Evolutionary conservation across 1,140 invertebrate genomes (phyloP).

Genomic region (Cotesia typhae): DNA sequence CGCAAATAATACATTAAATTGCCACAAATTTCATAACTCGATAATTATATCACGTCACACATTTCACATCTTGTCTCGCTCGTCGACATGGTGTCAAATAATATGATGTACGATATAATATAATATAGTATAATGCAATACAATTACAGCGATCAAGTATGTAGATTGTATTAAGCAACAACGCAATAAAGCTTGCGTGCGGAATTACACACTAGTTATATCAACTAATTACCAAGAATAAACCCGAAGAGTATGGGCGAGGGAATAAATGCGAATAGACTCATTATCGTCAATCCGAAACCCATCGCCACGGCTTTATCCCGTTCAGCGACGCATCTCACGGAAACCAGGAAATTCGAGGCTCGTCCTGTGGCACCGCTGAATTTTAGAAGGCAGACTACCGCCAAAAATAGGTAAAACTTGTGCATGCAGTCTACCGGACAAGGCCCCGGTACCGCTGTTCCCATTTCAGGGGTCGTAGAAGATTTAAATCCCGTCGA

Average conservation of each 20-base stretch:
- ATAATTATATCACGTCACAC: constrained; percentile 13
- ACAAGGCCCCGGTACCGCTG: constrained; percentile 71
- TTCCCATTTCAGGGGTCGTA: constrained; percentile 50
- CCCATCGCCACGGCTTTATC: constrained; percentile 78
- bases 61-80: no score
- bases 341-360: constrained; percentile 74
- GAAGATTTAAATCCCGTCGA: constrained; percentile 28
- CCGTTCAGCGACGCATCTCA: constrained; percentile 76
- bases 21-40: constrained; percentile 20
- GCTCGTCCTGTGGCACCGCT: constrained; percentile 74
- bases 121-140: neutral
- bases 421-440: constrained; percentile 72
- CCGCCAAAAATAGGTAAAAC: constrained; percentile 74
- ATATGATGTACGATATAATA: no score
- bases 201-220: neutral
- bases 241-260: constrained; percentile 78
- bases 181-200: neutral
- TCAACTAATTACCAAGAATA: constrained; percentile 69
- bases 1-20: constrained; percentile 24
- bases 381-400: constrained; percentile 75
- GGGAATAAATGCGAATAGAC: constrained; percentile 76
- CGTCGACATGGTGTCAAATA: no score
- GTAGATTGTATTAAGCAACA: neutral
- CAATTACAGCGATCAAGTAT: neutral
- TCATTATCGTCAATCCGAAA: constrained; percentile 73